A percentile compares a stretch with the other conserved stretches of the same genome.
Evolutionary conservation across 2,797 vertebrate genomes (phyloP).

Genomic region (Avahi laniger): DNA sequence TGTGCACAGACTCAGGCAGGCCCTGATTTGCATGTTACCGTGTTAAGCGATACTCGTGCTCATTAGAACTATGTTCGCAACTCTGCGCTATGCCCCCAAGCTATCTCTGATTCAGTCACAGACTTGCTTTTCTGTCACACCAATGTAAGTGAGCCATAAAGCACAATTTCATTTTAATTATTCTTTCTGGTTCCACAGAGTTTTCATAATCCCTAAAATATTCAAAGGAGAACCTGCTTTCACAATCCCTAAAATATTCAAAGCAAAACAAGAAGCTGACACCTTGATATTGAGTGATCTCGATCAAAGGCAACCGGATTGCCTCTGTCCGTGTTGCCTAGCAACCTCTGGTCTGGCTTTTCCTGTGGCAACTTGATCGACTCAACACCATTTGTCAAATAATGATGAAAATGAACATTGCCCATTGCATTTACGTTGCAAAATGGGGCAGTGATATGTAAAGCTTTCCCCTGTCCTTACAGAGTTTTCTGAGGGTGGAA

Average conservation of each 20-base stretch:
- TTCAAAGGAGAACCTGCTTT: neutral
- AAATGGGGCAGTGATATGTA: neutral
- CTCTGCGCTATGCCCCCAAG: neutral
- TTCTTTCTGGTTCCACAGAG: neutral
- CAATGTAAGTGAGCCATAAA: neutral
- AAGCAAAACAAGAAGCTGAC: neutral
- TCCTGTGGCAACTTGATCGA: neutral
- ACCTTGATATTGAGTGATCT: too few relatives aligned
- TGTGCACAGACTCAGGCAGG: neutral
- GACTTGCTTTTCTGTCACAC: neutral
- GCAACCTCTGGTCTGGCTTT: neutral
- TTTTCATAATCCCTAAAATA: neutral
- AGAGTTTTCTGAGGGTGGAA: neutral
- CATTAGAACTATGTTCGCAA: neutral
- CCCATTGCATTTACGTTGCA: neutral
- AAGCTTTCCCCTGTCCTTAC: neutral
- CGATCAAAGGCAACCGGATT: neutral
- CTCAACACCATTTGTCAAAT: neutral
- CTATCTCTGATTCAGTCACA: neutral
- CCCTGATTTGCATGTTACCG: rapidly evolving
- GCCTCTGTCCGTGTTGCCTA: neutral
- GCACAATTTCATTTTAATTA: neutral
- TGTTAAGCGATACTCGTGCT: rapidly evolving
- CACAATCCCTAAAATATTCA: neutral
- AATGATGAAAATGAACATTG: neutral